Base-by-base conservation (phyloP, 2,888 invertebrate genomes). In the Pseudococcus jackbeardsleyi region DNA sequence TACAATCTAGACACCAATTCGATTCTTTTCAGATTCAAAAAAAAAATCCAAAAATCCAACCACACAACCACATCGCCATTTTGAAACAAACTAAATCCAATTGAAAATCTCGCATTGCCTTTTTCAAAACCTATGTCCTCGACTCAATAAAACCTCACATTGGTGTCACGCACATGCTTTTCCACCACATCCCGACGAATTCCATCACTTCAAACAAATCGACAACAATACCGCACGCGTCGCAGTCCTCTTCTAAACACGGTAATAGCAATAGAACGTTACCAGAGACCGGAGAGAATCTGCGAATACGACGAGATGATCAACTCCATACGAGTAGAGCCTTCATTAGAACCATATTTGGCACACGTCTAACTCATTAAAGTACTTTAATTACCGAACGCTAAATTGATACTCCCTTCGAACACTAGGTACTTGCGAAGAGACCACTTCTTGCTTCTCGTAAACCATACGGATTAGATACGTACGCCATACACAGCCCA, bases 331-430 rank as follows among this genome's bases (percentile, higher is more conserved):
- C n/a, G 54, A 54, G 54, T 5, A 68, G 22, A 68, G 22, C 22
- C 68, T 22, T 68, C 68, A 68, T 68, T 68, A 68, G 68, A 68
- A 68, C 26, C 22, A 68, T 68, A 68, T 68, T 68, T 68, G 68
- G 68, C 68, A 68, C 68, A 68, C 68, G 68, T 68, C 54, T 68
- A 68, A 68, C 68, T 68, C 68, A 68, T 68, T 68, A 68, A 26
- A 26, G 22, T 26, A 68, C 68, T 68, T 68, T 68, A 68, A 68
- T 68, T 68, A 68, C 68, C 68, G 68, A 68, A 68, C 26, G 26
- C 68, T 26, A 15, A 68, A 68, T 68, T 68, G 68, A 68, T 68
- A 68, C 22, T 68, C 68, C 68, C 68, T 68, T 26, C 22, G 26
- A 68, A 68, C 26, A 26, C 26, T 68, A 68, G 68, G 68, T 68